A percentile compares a stretch with the other conserved stretches of the same genome.
phyloP scores from a whole-genome alignment of 2,888 invertebrate genomes.

The Hypercompe scribonia region DNA sequence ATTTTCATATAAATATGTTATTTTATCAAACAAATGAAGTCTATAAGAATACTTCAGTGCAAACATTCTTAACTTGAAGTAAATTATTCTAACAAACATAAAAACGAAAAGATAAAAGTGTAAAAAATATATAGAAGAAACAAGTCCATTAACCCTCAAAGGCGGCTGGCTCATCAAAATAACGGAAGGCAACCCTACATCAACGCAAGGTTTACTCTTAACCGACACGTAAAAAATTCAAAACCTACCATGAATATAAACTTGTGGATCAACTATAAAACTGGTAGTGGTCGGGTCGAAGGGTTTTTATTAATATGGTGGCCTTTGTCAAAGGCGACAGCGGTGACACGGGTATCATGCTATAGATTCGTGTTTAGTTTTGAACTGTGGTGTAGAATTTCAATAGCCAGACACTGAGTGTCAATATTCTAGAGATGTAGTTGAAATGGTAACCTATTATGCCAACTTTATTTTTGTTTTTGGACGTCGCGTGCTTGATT shows the following conservation, averaged over 20 bases:
- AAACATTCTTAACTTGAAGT: conserved; percentile 8
- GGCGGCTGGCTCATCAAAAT: conserved; percentile 35
- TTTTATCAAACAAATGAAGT: not conserved
- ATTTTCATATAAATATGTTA: not conserved
- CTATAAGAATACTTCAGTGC: not conserved
- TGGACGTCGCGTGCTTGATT: too few relatives aligned
- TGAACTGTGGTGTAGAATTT: conserved; percentile 18
- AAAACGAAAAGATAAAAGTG: conserved; percentile 17
- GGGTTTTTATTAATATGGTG: conserved; percentile 60
- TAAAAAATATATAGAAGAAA: conserved; percentile 10
- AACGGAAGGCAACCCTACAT: conserved; percentile 38
- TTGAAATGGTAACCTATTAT: not conserved
- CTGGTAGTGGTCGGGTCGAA: conserved; percentile 59
- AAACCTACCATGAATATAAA: conserved; percentile 75
- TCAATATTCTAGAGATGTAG: not conserved
- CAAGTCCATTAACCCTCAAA: conserved; percentile 37
- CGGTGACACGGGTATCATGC: conserved; percentile 48
- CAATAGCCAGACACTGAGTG: conserved; percentile 3
- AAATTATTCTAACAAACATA: not conserved
- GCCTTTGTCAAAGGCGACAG: conserved; percentile 51
- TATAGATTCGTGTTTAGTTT: conserved; percentile 43
- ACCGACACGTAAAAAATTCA: conserved; percentile 75
- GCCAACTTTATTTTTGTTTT: not conserved
- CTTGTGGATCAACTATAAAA: conserved; percentile 65
- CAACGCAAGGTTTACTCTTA: conserved; percentile 52